Evolutionary conservation across 2,113 vertebrate genomes (phyloP).

Genomic region (Oxyruncus cristatus): DNA sequence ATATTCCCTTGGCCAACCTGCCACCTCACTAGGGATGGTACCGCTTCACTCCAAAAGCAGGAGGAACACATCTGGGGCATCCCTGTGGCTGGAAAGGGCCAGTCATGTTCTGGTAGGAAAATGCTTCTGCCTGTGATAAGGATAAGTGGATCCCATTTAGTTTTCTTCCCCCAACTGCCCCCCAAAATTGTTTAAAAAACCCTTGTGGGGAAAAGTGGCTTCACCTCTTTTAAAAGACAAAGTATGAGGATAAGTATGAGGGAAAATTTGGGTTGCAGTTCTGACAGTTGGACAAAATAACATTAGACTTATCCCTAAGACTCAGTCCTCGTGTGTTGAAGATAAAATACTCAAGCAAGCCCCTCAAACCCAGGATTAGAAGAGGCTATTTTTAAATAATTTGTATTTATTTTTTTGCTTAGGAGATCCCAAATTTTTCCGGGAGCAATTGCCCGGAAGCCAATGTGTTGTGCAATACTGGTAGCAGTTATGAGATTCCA

Average conservation of each 20-base stretch:
- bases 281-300: not conserved
- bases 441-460: not conserved
- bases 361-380: not conserved
- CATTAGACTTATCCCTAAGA: not conserved
- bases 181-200: not conserved
- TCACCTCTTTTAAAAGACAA: not conserved
- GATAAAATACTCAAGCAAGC: not conserved
- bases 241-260: not conserved
- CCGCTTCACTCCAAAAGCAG: not conserved
- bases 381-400: fast-evolving
- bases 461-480: not conserved
- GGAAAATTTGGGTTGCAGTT: not conserved
- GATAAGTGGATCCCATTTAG: not conserved
- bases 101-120: not conserved
- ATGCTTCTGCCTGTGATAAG: not conserved
- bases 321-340: not conserved
- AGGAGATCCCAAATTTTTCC: not conserved
- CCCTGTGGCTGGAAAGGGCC: not conserved
- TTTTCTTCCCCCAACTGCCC: not conserved
- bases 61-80: not conserved
- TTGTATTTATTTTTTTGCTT: not conserved
- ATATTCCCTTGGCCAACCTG: fast-evolving
- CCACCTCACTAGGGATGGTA: not conserved
- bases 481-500: not conserved
- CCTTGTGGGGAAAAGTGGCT: not conserved